Base-by-base conservation (phyloP, 2,113 vertebrate species). In the Artemisiospiza belli region DNA sequence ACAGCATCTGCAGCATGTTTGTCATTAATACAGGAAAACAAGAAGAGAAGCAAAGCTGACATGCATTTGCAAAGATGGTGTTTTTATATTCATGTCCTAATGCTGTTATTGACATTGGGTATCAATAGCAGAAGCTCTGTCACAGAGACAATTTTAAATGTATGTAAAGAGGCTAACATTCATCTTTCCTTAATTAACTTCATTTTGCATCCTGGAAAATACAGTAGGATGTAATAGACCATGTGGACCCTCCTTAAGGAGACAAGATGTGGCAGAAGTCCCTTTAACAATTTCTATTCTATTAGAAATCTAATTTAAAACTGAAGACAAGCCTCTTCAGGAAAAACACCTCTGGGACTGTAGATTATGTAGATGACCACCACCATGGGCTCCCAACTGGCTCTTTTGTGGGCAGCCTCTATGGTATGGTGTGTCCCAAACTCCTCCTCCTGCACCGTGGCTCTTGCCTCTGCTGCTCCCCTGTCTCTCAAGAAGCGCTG, bases 1-100 rank as follows among this genome's bases (percentile, higher is more conserved):
- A 75, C 24, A 84, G 77, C 78, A 89, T 68, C 93, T 94, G 93
- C 58, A 93, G 47, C 61, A 87, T 89, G 37, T 75, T 96, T 96
- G 81, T 92, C 41, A 84, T 90, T 83, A 83, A 97, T 80, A 72
- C 57, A 89, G 93, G 90, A 94, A 89, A 93, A 54, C 21, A 46
- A 79, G 33, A 86, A 85, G 51, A 68, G 89, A 93, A 90, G 74
- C 46, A 92, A 94, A 94, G 79, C 55, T 96, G 67, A 90, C 89
- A 88, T 70, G 57, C 22, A 54, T 67, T 83, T 86, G 10, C 14
- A 58, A 70, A 66, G 27, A 77, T 11, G 14, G n/a, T 51, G 28
- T 30, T 72, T 87, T 87, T 87, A 33, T 75, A 64, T 30, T 58
- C 52, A 46, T 79, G 22, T 79, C 67, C 52, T 37, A 55, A 10